phyloP scores from a whole-genome alignment of 1,140 invertebrate species.

The Drosophila ironensis region DNA sequence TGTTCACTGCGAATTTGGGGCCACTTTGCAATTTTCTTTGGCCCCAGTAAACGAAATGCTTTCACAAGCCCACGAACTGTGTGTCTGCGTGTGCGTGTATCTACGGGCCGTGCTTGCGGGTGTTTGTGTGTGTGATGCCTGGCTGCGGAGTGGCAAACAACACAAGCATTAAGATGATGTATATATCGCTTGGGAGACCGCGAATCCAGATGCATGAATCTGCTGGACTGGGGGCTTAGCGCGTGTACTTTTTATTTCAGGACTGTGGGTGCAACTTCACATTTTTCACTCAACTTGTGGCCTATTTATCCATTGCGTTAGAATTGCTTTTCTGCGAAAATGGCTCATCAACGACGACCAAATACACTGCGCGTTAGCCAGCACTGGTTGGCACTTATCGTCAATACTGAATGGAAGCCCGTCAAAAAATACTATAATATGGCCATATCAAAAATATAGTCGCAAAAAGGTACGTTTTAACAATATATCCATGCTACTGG shows the following conservation, averaged over 20 bases:
- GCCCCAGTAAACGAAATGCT: constrained; percentile 59
- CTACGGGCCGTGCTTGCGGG: constrained; percentile 13
- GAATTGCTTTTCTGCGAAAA: constrained; percentile 49
- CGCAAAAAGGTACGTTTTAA: no score
- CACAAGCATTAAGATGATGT: constrained; percentile 24
- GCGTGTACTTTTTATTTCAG: constrained; percentile 47
- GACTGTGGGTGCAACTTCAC: constrained; percentile 51
- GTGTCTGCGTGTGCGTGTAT: constrained; percentile 41
- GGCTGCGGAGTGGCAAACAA: constrained; percentile 57
- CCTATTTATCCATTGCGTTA: constrained; percentile 41
- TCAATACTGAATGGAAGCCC: no score
- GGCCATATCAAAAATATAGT: no score
- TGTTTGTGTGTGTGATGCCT: constrained; percentile 64
- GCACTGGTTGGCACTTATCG: no score
- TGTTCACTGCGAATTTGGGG: constrained; percentile 24
- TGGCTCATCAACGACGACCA: constrained; percentile 46
- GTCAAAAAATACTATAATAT: no score
- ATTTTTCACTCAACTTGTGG: constrained; percentile 67
- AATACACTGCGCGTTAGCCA: no score
- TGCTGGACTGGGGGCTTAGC: constrained; percentile 35
- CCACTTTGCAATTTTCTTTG: constrained; percentile 32
- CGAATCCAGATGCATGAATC: constrained; percentile 45
- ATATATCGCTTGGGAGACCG: constrained; percentile 1
- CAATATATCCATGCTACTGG: no score
- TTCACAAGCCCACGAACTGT: constrained; percentile 21